Percentiles rank a stretch among this genome's conserved stretches.
phyloP scores from a whole-genome alignment of 2,797 vertebrate genomes.

The Forpus xanthops region DNA sequence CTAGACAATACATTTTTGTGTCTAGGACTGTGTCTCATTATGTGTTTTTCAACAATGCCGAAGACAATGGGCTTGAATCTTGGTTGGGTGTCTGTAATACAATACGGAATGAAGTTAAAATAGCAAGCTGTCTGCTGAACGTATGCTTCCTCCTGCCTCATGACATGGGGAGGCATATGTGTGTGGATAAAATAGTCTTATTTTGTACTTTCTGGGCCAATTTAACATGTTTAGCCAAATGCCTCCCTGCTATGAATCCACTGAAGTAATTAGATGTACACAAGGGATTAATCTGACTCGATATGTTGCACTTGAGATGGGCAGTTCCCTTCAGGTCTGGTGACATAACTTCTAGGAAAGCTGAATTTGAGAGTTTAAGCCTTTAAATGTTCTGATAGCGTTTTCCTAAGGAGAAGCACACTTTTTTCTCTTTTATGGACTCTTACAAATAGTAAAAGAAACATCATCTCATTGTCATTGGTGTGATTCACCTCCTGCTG shows the following conservation, averaged over 20 bases:
- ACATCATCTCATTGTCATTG: not conserved
- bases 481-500: slow-evolving; percentile 3
- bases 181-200: slow-evolving; percentile 41
- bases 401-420: not conserved
- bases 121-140: slow-evolving; percentile 40
- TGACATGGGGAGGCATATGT: slow-evolving; percentile 16
- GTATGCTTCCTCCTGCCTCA: slow-evolving; percentile 34
- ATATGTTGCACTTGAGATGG: not conserved
- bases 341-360: slow-evolving; percentile 39
- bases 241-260: not conserved
- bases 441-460: not conserved
- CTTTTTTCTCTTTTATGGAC: not conserved
- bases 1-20: slow-evolving; percentile 68
- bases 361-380: not conserved
- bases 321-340: slow-evolving; percentile 19
- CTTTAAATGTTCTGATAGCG: not conserved
- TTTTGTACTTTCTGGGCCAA: slow-evolving; percentile 43
- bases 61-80: slow-evolving; percentile 53
- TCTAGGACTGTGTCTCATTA: slow-evolving; percentile 58
- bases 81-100: slow-evolving; percentile 53
- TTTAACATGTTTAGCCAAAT: not conserved
- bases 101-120: slow-evolving; percentile 44
- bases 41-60: slow-evolving; percentile 34
- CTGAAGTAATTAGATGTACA: not conserved
- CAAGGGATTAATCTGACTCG: not conserved